Evolutionary conservation across 23 tunicate genomes (phyloP), one percentile per base, ranked within the genome.

Genomic region (Diplosoma virens): DNA sequence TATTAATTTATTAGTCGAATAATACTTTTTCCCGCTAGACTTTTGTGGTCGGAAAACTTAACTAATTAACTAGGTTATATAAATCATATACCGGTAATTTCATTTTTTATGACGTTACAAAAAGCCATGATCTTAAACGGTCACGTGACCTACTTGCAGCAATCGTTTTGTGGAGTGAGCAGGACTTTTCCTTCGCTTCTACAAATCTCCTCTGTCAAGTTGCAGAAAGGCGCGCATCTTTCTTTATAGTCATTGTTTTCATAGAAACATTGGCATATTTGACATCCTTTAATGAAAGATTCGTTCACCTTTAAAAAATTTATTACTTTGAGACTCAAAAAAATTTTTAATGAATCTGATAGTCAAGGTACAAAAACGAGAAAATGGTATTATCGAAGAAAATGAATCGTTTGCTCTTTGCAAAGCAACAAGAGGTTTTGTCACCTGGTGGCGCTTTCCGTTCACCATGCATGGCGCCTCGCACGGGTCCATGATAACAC

Each of bases 101-200:
- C n/a, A n/a, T n/a, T n/a, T n/a, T n/a, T n/a, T n/a, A n/a, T n/a
- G n/a, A n/a, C n/a, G n/a, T n/a, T n/a, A n/a, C n/a, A n/a, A n/a
- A n/a, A n/a, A n/a, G n/a, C n/a, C n/a, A n/a, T n/a, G 50, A 41
- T 41, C 11, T 7, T 41, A 7, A 41, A 41, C 50, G 50, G 50
- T 41, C 50, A 14, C 50, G 50, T 41, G 50, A 41, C 86, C 54
- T 85, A 92, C 97, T 81, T 81, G 97, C 97, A 92, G 47, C 97
- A 92, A 25, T 50, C 77, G 3, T 85, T 87, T 18, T 81, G 84
- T 0, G 80, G 24, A 34, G 70, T 53, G 23, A 41, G 34, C 26
- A 92, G 81, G 17, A 69, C 58, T 52, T 84, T 75, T 18, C 91
- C 84, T 53, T 80, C 58, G 0, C 61, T 20, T 25, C 71, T 66